phyloP scores from a whole-genome alignment of 2,113 vertebrate species.

The Nipponia nippon region DNA sequence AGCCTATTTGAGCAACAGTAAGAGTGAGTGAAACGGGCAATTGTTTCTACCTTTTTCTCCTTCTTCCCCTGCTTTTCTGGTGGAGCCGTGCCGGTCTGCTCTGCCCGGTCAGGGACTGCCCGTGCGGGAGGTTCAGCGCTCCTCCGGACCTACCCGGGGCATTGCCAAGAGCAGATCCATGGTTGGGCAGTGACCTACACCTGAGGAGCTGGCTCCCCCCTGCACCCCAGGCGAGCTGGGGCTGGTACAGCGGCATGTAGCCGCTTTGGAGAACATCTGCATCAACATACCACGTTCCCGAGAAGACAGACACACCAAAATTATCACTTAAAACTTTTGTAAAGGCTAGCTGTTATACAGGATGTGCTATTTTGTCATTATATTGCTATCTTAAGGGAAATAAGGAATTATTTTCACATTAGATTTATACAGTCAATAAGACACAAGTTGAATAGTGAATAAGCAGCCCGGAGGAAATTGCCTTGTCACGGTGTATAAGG shows the following conservation, averaged over 20 bases:
- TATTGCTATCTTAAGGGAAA: slow-evolving; percentile 29
- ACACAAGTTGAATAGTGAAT: not conserved
- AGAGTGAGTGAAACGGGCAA: not conserved
- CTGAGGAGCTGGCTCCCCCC: not conserved
- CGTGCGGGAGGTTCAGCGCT: rapidly evolving
- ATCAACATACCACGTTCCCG: rapidly evolving
- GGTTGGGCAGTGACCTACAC: not conserved
- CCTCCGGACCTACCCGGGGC: not conserved
- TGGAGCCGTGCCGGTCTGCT: not conserved
- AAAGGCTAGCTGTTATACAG: not conserved
- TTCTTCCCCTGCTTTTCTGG: not conserved
- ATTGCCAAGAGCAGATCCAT: not conserved
- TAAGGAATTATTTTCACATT: slow-evolving; percentile 35
- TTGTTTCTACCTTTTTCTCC: not conserved
- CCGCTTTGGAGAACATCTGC: not conserved
- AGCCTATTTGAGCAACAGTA: not conserved
- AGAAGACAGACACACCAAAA: not conserved
- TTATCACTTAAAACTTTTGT: not conserved
- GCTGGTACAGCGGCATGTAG: rapidly evolving
- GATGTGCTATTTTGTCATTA: not conserved
- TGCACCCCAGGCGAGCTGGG: rapidly evolving
- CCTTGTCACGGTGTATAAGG: not conserved
- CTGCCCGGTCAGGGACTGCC: no score
- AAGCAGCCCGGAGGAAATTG: not conserved
- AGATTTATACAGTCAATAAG: slow-evolving; percentile 5